Evolutionary conservation across 2,113 vertebrate species (phyloP), one percentile per base, ranked within the genome.

Genomic region (Pogona vitticeps): DNA sequence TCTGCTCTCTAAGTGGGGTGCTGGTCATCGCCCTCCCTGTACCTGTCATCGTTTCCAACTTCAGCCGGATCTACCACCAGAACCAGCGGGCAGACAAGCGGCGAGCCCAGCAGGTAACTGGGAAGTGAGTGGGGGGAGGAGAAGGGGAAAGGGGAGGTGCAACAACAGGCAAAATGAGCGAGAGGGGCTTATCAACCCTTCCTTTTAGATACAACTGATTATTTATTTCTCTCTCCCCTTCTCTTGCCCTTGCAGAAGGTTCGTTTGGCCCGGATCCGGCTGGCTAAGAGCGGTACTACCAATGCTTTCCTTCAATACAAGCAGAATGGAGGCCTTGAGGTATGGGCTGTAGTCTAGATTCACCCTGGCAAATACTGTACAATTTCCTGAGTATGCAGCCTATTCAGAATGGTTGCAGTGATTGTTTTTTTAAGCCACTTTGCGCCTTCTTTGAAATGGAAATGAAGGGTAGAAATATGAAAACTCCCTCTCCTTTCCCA

Each of bases 1-100:
- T 98, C 94, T 98, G 98, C 91, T 98, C 98, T 21, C 96, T 98
- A 90, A 98, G 98, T 31, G 98, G 98, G 15, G 98, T 98, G 91
- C 95, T 98, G 96, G 98, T 98, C 93, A 98, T 98, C 67, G 98
- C 98, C 15, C 93, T 98, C 81, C 98, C 98, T 1, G 98, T 98
- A 75, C 98, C 98, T 0, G 98, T 98, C 42, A 87, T 87, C 2
- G 85, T 87, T 31, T 87, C 85, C 78, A 87, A 87, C 79, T 87
- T 87, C 85, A 98, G 98, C 93, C 97, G 98, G 87, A 98, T 98
- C 94, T 98, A 98, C 94, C 98, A 98, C 95, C 98, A 98, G 97
- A 98, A 98, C 96, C 98, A 98, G 95, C 97, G 98, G 83, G 97
- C 98, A 6, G 98, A 96, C 88, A 96, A 96, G 78, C 95, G 96